Percentiles rank a stretch among this genome's conserved stretches.
Conservation (phyloP, 2,797 vertebrate species). For the Dallia pectoralis region DNA sequence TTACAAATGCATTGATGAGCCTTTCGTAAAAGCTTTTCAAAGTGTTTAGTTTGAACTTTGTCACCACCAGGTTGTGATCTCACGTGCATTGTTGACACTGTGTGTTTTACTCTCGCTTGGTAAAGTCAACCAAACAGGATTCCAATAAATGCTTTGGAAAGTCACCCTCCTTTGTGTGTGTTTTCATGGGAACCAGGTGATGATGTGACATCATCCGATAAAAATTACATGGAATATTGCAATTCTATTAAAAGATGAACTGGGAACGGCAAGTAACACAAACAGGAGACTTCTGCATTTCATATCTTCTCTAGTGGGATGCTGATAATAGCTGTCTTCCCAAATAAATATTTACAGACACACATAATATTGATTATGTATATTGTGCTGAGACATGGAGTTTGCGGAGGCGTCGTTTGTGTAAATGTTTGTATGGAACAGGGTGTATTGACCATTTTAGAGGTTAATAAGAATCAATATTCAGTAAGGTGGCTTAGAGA, state of each 20-base stretch:
- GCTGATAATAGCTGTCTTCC: not conserved
- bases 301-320: not conserved
- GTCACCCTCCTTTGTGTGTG: not conserved
- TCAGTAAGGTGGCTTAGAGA: not conserved
- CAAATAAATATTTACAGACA: not conserved
- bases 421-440: not conserved
- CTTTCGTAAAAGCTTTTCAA: slow-evolving; percentile 30
- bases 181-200: not conserved
- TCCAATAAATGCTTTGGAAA: not conserved
- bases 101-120: slow-evolving; percentile 44
- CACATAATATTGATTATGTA: not conserved
- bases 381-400: not conserved
- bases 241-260: not conserved
- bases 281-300: not conserved
- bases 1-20: not conserved
- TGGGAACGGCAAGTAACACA: not conserved
- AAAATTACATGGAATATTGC: not conserved
- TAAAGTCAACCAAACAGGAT: slow-evolving; percentile 33
- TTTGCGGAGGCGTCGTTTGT: not conserved
- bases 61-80: slow-evolving; percentile 22
- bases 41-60: not conserved
- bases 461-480: slow-evolving; percentile 28
- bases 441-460: slow-evolving; percentile 14
- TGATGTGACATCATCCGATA: not conserved
- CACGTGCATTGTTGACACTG: slow-evolving; percentile 39